Percentiles rank a stretch among this genome's conserved stretches.
Evolutionary conservation across 2,113 vertebrate species (phyloP).

Genomic region (Pelecanoides urinatrix): DNA sequence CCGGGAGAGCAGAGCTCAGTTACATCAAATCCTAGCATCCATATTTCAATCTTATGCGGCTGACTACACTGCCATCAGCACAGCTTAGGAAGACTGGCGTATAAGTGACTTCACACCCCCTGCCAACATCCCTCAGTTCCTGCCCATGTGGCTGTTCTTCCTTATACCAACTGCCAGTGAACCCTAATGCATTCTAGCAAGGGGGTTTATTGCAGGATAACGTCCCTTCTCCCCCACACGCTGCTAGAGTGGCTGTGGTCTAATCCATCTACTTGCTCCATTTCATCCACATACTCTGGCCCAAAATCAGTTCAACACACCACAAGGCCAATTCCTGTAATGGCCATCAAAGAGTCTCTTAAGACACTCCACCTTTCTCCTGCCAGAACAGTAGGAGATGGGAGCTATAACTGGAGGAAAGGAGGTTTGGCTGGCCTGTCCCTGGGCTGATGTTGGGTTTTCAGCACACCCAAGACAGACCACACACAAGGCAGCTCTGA

Average conservation of each 20-base stretch:
- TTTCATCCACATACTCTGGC: background rate
- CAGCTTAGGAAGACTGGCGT: background rate
- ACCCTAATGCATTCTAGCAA: background rate
- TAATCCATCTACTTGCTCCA: background rate
- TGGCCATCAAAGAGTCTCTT: background rate
- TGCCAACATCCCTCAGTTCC: background rate
- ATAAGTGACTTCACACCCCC: background rate
- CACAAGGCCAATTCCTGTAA: background rate
- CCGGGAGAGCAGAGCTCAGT: background rate
- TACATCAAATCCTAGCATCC: constrained; percentile 9
- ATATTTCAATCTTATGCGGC: background rate
- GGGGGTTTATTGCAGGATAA: background rate
- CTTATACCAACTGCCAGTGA: background rate
- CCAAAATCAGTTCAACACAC: background rate
- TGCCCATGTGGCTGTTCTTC: background rate
- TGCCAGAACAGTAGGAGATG: constrained; percentile 30
- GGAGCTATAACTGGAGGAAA: background rate
- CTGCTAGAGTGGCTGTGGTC: background rate
- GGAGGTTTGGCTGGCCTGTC: background rate
- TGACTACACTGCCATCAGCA: background rate
- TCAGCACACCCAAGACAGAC: background rate
- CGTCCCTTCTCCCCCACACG: background rate
- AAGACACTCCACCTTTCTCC: background rate
- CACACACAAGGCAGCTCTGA: background rate
- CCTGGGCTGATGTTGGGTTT: background rate